phyloP scores from a whole-genome alignment of 2,888 invertebrate genomes.

The Cosmorhoe ocellata region DNA sequence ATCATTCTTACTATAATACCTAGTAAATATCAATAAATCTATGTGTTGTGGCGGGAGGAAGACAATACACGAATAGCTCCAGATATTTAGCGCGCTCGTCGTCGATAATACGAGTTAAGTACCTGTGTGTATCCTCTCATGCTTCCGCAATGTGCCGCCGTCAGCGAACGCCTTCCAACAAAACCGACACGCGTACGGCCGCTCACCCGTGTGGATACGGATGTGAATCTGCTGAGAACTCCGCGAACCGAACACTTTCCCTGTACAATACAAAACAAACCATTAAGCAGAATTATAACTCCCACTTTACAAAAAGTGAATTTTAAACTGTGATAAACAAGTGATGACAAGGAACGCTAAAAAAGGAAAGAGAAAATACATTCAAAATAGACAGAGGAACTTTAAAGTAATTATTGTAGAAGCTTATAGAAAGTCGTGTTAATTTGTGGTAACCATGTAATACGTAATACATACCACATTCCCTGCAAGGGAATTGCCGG shows the following conservation, averaged over 20 bases:
- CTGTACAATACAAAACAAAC: slow-evolving; percentile 39
- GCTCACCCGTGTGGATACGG: slow-evolving; percentile 92
- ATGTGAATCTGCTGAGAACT: slow-evolving; percentile 94
- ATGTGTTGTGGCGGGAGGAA: too few relatives aligned
- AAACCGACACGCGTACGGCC: slow-evolving; percentile 92
- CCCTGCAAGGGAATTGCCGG: slow-evolving; percentile 89
- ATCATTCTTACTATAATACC: not conserved
- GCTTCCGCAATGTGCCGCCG: slow-evolving; percentile 92
- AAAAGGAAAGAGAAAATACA: too few relatives aligned
- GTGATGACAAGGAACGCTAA: too few relatives aligned
- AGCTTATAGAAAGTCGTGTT: too few relatives aligned
- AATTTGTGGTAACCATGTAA: not conserved
- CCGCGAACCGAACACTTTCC: slow-evolving; percentile 91
- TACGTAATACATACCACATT: slow-evolving; percentile 84
- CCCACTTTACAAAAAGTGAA: too few relatives aligned
- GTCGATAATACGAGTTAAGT: not conserved
- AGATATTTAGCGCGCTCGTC: too few relatives aligned
- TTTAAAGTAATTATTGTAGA: too few relatives aligned
- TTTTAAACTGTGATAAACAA: too few relatives aligned
- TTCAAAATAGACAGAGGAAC: too few relatives aligned
- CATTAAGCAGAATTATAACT: too few relatives aligned
- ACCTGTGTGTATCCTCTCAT: slow-evolving; percentile 93
- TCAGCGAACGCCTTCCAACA: slow-evolving; percentile 96
- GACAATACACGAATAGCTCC: too few relatives aligned
- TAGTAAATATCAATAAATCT: too few relatives aligned